Evolutionary conservation across 2,113 vertebrate species (phyloP).

Genomic region (Carassius auratus): DNA sequence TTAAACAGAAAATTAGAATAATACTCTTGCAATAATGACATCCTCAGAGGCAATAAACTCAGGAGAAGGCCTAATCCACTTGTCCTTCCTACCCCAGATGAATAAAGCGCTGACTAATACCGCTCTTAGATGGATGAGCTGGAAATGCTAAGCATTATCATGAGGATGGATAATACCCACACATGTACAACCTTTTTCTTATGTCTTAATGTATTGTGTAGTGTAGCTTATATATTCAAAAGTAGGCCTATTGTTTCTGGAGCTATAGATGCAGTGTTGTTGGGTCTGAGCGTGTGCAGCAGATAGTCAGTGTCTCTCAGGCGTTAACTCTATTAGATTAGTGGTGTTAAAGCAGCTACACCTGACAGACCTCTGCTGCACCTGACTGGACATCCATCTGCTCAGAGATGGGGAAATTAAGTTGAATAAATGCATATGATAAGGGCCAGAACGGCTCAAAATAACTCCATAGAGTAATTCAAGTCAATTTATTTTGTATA

Average conservation of each 20-base stretch:
- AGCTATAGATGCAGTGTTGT: not conserved
- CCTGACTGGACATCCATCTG: not conserved
- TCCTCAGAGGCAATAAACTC: conserved; percentile 8
- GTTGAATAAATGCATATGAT: not conserved
- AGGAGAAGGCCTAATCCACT: conserved; percentile 25
- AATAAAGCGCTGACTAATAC: conserved; percentile 29
- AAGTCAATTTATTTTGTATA: not conserved
- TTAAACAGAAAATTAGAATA: conserved; percentile 17
- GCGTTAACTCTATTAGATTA: conserved; percentile 31
- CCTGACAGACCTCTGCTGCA: conserved; percentile 13
- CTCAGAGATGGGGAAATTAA: not conserved
- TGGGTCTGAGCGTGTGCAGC: not conserved
- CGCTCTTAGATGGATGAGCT: conserved; percentile 28
- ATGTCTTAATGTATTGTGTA: not conserved
- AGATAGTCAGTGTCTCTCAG: not conserved
- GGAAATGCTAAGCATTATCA: conserved; percentile 1
- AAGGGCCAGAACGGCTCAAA: not conserved
- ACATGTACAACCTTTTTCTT: not conserved
- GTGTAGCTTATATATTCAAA: too few relatives aligned
- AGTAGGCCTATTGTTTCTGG: not conserved
- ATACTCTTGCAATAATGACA: conserved; percentile 23
- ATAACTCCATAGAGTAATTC: not conserved
- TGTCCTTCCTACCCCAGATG: not conserved
- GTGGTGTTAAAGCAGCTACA: conserved; percentile 12
- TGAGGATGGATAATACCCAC: not conserved